Evolutionary conservation across 2,888 invertebrate genomes (phyloP).

Genomic region (Agonopterix heracliana): DNA sequence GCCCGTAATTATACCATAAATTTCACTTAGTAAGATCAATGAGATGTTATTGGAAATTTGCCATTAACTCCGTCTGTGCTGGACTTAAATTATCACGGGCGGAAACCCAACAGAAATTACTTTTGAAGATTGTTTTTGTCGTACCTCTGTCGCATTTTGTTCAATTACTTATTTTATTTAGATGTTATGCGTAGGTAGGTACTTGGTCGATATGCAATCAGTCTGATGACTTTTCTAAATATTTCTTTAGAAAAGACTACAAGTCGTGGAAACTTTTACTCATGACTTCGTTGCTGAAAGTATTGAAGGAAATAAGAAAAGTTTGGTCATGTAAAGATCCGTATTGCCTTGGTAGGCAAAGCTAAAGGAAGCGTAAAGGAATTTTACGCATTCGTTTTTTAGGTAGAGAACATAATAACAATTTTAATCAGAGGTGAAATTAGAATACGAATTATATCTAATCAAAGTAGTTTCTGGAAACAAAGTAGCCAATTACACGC

Average conservation of each 20-base stretch:
- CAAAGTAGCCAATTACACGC: slow-evolving; percentile 56
- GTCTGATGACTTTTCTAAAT: too few species aligned
- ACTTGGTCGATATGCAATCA: neutral
- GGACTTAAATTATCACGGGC: slow-evolving; percentile 31
- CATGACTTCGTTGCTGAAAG: too few species aligned
- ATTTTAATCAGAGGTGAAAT: slow-evolving; percentile 1
- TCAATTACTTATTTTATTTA: neutral
- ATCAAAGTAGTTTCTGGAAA: slow-evolving; percentile 50
- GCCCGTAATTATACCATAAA: slow-evolving; percentile 71
- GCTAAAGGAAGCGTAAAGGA: too few species aligned
- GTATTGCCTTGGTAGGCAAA: too few species aligned
- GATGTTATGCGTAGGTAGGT: neutral
- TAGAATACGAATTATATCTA: slow-evolving; percentile 23
- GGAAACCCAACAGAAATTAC: slow-evolving; percentile 14
- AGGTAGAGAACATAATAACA: too few species aligned
- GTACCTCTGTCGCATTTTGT: neutral
- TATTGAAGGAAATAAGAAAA: too few species aligned
- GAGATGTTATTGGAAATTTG: slow-evolving; percentile 66
- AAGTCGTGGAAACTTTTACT: too few species aligned
- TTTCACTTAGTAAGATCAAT: slow-evolving; percentile 71
- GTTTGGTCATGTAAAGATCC: too few species aligned
- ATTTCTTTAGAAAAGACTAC: too few species aligned
- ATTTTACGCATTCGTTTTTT: too few species aligned
- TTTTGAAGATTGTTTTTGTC: slow-evolving; percentile 8
- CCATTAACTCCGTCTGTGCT: slow-evolving; percentile 42